These are phyloP conservation scores for Penaeus indicus DNA, from an alignment of 1,140 invertebrate species.

Conservation along the genomic window DNA sequence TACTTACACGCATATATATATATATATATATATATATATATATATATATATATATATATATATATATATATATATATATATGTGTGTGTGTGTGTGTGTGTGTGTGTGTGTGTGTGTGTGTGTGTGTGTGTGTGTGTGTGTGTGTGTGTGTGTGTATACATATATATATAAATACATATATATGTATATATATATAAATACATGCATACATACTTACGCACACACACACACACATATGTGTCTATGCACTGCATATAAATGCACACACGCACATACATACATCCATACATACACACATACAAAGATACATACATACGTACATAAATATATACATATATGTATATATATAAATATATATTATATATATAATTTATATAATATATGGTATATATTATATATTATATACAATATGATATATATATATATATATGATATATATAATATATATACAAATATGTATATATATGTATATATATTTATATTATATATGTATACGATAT, in stretches of 20 bases:
- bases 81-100: background rate
- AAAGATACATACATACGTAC: background rate
- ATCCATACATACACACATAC: background rate
- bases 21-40: constrained; percentile 21
- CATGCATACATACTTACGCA: background rate
- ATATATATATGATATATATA: background rate
- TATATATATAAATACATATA: no score
- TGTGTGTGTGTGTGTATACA: no score
- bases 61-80: background rate
- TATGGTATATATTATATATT: no score
- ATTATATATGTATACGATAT: no score
- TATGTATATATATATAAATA: background rate
- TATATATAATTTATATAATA: background rate
- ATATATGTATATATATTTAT: background rate
- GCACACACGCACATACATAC: no score
- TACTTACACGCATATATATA: background rate
- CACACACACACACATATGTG: constrained; percentile 30
- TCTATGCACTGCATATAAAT: constrained; percentile 13
- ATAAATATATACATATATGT: background rate
- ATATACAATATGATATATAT: background rate
- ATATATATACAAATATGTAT: background rate
- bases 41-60: constrained; percentile 25
- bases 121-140: no score
- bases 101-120: no score
- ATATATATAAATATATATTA: background rate